Percentiles rank a stretch among this genome's conserved stretches.
These are phyloP conservation scores for Tokudaia tokunoshimensis DNA, from an alignment of 2,797 vertebrate species.

Conservation along the genomic window DNA sequence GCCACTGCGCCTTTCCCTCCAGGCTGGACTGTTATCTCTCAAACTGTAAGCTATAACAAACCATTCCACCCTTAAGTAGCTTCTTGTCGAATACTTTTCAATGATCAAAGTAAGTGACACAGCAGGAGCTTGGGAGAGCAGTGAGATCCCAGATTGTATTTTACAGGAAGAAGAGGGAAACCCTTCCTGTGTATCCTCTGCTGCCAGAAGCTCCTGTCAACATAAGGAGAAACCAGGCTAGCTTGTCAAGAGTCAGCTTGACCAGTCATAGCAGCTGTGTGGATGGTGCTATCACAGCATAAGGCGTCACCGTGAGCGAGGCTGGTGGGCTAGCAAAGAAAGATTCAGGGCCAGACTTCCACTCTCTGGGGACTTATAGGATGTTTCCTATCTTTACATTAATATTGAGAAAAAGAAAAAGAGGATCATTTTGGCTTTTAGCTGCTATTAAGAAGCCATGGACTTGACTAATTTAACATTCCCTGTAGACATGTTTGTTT, in stretches of 20 bases:
- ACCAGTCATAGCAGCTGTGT: not conserved
- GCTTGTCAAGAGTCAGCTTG: not conserved
- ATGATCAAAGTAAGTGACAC: no score
- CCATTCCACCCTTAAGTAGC: not conserved
- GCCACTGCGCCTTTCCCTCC: no score
- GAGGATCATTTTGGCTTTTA: conserved; percentile 20
- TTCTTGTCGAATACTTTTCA: not conserved
- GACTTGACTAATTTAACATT: not conserved
- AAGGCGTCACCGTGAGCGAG: not conserved
- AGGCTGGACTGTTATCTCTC: not conserved
- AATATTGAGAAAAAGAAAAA: conserved; percentile 27
- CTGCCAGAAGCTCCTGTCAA: not conserved
- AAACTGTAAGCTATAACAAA: not conserved
- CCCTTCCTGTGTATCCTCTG: not conserved
- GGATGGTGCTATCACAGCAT: not conserved
- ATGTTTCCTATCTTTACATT: not conserved
- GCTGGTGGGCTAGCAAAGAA: not conserved
- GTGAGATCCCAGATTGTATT: not conserved
- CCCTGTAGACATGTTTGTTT: not conserved
- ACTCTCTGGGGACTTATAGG: not conserved
- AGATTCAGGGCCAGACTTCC: not conserved
- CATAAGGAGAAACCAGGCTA: not conserved
- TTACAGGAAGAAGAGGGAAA: not conserved
- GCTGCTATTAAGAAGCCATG: not conserved
- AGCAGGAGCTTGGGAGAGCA: not conserved